Conservation (phyloP, 2,113 vertebrate species). For the Phalacrocorax aristotelis region DNA sequence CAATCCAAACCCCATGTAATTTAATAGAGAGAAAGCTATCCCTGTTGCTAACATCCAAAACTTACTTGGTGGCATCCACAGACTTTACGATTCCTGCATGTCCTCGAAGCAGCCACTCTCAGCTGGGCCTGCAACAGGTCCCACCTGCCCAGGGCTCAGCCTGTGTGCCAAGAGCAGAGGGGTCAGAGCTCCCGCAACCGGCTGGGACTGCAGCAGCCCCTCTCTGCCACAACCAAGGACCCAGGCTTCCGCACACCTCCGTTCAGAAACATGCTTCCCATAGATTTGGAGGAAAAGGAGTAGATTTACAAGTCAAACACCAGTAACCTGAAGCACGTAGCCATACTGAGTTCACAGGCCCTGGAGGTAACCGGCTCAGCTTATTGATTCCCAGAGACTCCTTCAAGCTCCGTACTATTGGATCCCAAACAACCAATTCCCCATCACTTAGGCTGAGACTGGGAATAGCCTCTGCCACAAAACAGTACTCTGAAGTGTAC, state of each 20-base stretch:
- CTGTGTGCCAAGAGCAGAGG: rapidly evolving
- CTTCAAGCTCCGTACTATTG: background rate
- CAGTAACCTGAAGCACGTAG: background rate
- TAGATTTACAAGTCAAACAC: background rate
- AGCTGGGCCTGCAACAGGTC: background rate
- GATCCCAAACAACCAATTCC: background rate
- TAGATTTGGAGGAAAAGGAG: background rate
- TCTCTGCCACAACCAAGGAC: background rate
- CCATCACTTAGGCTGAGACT: background rate
- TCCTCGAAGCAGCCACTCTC: background rate
- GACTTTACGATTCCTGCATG: background rate
- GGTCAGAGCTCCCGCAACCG: rapidly evolving
- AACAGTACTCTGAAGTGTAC: rapidly evolving
- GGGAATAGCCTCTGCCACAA: background rate
- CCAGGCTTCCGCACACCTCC: background rate
- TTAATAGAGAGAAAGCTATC: background rate
- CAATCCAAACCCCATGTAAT: background rate
- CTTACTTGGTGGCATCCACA: background rate
- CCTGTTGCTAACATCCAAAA: background rate
- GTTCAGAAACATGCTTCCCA: rapidly evolving
- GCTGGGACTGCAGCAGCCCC: background rate
- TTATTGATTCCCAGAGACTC: background rate
- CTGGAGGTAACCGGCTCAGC: background rate
- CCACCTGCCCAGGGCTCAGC: background rate
- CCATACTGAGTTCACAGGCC: background rate